Percentiles rank a stretch among this genome's conserved stretches.
These are phyloP conservation scores for Mycetomoellerius zeteki DNA, from an alignment of 1,140 invertebrate species.

Conservation along the genomic window DNA sequence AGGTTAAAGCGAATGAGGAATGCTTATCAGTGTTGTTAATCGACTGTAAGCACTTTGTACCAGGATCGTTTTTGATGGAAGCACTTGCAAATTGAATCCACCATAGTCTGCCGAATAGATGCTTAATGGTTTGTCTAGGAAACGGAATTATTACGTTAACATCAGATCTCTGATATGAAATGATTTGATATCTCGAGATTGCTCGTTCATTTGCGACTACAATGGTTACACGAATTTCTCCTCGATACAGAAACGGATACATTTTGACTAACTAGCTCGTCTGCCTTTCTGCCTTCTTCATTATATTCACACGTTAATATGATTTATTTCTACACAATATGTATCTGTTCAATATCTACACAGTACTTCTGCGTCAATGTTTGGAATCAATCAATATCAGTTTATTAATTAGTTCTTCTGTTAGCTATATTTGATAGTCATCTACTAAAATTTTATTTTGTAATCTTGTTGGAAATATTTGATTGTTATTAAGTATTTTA, in stretches of 20 bases:
- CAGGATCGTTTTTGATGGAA: constrained; percentile 66
- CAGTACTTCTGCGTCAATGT: not conserved
- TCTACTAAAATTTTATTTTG: not conserved
- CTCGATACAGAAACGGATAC: not conserved
- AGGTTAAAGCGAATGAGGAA: constrained; percentile 70
- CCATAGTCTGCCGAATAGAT: constrained; percentile 66
- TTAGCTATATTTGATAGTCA: not conserved
- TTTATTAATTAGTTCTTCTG: not conserved
- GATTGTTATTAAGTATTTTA: not conserved
- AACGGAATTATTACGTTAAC: constrained; percentile 67
- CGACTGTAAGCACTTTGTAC: constrained; percentile 67
- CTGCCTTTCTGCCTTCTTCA: not conserved
- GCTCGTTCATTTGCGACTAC: not conserved
- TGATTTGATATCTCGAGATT: constrained; percentile 14
- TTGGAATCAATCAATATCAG: not conserved
- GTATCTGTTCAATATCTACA: not conserved
- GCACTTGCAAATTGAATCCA: constrained; percentile 70
- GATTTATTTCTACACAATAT: not conserved
- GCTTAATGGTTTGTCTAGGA: constrained; percentile 65
- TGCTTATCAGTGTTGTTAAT: constrained; percentile 69
- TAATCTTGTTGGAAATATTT: not conserved
- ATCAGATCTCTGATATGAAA: constrained; percentile 42
- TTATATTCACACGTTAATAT: not conserved
- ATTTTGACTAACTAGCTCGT: not conserved
- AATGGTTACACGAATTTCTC: constrained; percentile 8